A percentile compares a stretch with the other conserved stretches of the same genome.
Evolutionary conservation across 30 jellyfish, hydroid and myxozoan species (phyloP).

Genomic region (Nemopilema nomurai): DNA sequence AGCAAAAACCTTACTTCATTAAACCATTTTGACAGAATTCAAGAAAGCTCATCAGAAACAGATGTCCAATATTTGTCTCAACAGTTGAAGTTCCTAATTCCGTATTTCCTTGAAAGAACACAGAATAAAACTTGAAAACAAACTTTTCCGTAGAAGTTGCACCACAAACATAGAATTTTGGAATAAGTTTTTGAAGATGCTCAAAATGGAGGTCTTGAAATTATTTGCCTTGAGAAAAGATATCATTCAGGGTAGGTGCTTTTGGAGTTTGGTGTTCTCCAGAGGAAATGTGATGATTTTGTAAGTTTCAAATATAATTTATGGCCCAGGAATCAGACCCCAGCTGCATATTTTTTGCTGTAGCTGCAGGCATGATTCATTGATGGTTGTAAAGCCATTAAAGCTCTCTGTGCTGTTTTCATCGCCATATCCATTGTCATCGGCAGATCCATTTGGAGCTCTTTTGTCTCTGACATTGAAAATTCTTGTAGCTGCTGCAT

Average conservation of each 20-base stretch:
- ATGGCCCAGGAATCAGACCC: constrained; percentile 24
- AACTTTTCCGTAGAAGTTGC: not conserved
- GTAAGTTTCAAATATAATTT: not conserved
- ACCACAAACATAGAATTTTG: not conserved
- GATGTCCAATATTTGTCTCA: not conserved
- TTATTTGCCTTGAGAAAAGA: not conserved
- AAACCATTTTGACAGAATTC: not conserved
- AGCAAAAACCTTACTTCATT: not conserved
- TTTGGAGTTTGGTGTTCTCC: not conserved
- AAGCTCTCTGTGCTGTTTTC: not conserved
- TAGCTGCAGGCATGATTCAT: not conserved
- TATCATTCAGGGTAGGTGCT: not conserved
- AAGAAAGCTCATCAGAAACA: not conserved
- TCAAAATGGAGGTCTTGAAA: not conserved
- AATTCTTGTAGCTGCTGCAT: not conserved
- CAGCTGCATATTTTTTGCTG: constrained; percentile 12
- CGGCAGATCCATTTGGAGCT: not conserved
- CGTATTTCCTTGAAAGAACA: not conserved
- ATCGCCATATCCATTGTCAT: not conserved
- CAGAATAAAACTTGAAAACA: not conserved
- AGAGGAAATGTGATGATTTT: not conserved
- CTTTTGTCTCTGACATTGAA: not conserved
- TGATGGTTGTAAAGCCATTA: not conserved
- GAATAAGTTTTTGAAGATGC: not conserved
- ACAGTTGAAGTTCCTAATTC: not conserved